These are phyloP conservation scores for Ivindomyrus marchei DNA, from an alignment of 2,113 vertebrate species.

Conservation along the genomic window DNA sequence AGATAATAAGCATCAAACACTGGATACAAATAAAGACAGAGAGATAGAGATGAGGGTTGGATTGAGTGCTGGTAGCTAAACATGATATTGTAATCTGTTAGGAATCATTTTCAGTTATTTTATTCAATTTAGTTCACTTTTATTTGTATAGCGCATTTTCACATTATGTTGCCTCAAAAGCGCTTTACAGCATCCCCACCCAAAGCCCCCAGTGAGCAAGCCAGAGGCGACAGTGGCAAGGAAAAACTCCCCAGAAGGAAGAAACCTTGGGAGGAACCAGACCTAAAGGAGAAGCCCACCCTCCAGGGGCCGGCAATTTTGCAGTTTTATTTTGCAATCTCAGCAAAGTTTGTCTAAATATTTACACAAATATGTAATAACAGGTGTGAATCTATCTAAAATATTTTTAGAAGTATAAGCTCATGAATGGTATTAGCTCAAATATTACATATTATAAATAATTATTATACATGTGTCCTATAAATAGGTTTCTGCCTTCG, in stretches of 20 bases:
- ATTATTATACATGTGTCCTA: background rate
- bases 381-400: background rate
- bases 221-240: background rate
- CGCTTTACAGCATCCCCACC: background rate
- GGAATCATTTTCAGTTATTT: background rate
- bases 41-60: background rate
- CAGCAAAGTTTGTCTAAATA: background rate
- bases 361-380: background rate
- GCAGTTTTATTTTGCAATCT: background rate
- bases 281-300: background rate
- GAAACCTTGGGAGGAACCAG: background rate
- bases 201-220: background rate
- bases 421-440: background rate
- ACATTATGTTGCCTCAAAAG: background rate
- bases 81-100: background rate
- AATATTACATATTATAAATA: no score
- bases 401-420: background rate
- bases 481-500: background rate
- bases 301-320: background rate
- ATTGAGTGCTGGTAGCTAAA: background rate
- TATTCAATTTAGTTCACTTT: background rate
- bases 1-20: slow-evolving; percentile 83
- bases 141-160: background rate
- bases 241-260: background rate
- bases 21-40: slow-evolving; percentile 39